Base-by-base conservation (phyloP, 1,140 invertebrate species). In the Philaenus spumarius region DNA sequence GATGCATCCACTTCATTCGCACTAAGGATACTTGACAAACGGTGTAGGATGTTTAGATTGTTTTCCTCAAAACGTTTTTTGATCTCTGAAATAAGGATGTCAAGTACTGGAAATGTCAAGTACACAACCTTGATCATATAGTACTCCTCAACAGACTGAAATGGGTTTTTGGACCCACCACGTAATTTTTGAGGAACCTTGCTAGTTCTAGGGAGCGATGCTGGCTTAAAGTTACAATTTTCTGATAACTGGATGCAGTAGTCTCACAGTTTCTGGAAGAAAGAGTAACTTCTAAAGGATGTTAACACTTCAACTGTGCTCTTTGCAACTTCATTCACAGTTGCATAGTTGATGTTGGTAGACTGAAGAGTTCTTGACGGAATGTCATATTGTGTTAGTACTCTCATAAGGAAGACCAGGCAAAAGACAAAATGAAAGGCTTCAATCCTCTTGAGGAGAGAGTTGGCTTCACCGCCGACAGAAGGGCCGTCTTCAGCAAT, bases 361-460 rank as follows among this genome's bases (percentile, higher is more conserved):
- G 30, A 17, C 11, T 53, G 51, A 14, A 37, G 51, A 17, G 51
- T 14, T 34, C 35, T 53, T n/a, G 51, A 53, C 22, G 35, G 30
- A 30, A 53, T 53, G 51, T 17, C 22, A 30, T 14, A 37, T 30
- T 53, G 51, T 15, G 51, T 37, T 37, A 53, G 51, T 15, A 53
- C 51, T 53, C 51, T 53, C 35, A 19, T 53, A 19, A 39, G 39
- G 12, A 53, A 35, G 19, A 53, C 12, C 17, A 53, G 30, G 35
- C 39, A 34, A n/a, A 53, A 53, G 19, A 35, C 12, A 30, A 53
- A 53, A 53, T 53, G 14, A 39, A 53, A 53, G 15, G 24, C 51
- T 53, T 53, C 51, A 22, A 53, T 37, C 14, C 20, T 34, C 35
- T 35, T 53, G 15, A 53, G 20, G 14, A 53, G 30, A 39, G 51